Evolutionary conservation across 1,140 invertebrate species (phyloP).

Genomic region (Pomacea maculata): DNA sequence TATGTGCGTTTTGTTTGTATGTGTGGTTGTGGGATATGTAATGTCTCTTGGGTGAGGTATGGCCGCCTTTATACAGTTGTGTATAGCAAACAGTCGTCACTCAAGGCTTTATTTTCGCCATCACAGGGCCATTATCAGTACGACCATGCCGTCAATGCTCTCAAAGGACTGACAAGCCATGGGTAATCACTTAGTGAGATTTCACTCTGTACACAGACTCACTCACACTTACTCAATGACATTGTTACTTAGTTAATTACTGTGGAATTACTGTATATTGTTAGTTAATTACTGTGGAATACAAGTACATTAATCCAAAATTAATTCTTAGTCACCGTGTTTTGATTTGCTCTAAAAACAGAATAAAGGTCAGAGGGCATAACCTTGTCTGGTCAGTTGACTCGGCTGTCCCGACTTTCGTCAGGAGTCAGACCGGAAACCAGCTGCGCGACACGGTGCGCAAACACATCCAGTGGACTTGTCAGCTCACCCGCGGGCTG

Average conservation of each 20-base stretch:
- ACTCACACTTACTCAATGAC: not conserved
- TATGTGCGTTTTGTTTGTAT: no score
- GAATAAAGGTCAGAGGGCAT: constrained; percentile 1
- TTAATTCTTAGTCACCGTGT: not conserved
- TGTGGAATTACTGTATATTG: no score
- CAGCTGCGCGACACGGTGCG: not conserved
- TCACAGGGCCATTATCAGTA: constrained; percentile 23
- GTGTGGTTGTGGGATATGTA: not conserved
- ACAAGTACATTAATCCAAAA: not conserved
- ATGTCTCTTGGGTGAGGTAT: not conserved
- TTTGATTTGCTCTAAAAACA: not conserved
- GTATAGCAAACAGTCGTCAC: no score
- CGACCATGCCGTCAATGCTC: constrained; percentile 4
- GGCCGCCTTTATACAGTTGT: not conserved
- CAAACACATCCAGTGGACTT: not conserved
- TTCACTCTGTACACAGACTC: not conserved
- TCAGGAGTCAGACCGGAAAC: not conserved
- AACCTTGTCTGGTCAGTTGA: no score
- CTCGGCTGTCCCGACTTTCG: not conserved
- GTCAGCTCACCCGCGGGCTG: not conserved
- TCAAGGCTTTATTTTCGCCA: not conserved
- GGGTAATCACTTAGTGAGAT: constrained; percentile 2
- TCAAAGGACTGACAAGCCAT: constrained; percentile 12
- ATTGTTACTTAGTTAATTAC: no score
- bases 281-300: no score